Evolutionary conservation across 1,140 invertebrate genomes (phyloP), one percentile per base, ranked within the genome.

Genomic region (Drosophila melanica): DNA sequence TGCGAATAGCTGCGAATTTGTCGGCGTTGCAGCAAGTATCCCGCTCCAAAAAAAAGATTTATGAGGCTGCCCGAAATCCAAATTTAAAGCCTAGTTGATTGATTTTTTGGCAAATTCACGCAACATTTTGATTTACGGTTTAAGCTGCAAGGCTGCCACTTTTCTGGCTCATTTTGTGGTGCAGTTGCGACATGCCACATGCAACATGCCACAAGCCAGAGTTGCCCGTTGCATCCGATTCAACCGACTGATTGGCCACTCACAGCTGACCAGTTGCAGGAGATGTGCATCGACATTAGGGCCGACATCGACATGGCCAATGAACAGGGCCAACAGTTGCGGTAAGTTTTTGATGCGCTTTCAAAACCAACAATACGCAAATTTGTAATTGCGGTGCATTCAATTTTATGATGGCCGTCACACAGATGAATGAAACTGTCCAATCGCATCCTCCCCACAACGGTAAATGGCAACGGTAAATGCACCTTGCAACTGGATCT

Each of bases 281-380:
- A 54, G 16, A 18, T 66, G 51, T 11, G 41, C 37, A 27, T 42
- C 45, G 11, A 48, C 39, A 27, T 30, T 12, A 10, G 11, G 12
- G 37, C n/a, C 11, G 11, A n/a, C 0, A 39, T 12, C 35, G 58
- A 74, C 66, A 62, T 62, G 72, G 58, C 67, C 59, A 69, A n/a
- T 71, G 59, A 71, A 41, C 67, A 58, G 35, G 20, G 12, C 27
- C 39, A 57, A 74, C 80, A 79, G 51, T 84, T 90, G 80, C 63
- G 80, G 75, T 89, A 55, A 81, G 63, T 81, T 79, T 74, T 79
- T 72, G 55, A 73, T 84, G 80, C 72, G 66, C 78, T 89, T 81
- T 74, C 65, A 76, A 73, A 67, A 35, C 72, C 65, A 80, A 80
- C 50, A 72, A 64, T 39, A 33, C 60, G 51, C 39, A 64, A 67